Evolutionary conservation across 1,140 invertebrate species (phyloP), one percentile per base, ranked within the genome.

Genomic region (Diachasma alloeum): DNA sequence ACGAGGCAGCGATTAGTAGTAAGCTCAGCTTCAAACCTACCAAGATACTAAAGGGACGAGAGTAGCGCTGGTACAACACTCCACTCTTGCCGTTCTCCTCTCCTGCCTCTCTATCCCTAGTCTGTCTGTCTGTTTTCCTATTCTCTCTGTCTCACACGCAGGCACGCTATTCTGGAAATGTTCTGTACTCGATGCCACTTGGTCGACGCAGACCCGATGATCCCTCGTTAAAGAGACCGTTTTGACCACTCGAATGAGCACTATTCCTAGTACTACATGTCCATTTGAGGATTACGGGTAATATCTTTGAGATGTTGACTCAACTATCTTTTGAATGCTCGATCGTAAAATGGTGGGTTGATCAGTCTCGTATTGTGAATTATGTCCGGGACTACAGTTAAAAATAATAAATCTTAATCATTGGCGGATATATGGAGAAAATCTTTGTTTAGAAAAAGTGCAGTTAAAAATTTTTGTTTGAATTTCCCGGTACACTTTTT

Each of bases 201-300:
- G 31, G 19, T 13, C 31, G 19, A 26, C 22, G 24, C 56, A 63
- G 13, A 22, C 22, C 53, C 53, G 26, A 73, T 73, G 72, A 73
- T 73, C 53, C 24, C 46, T 73, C 53, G 72, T 73, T 73, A 53
- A 73, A 56, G 17, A 63, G 31, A 63, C 19, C 72, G 31, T 73
- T 73, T 73, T 59, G 72, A 53, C 37, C 36, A 73, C 53, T 73
- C 48, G 31, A 73, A 73, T 59, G 72, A 73, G 72, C 53, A 59
- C 24, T 73, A 31, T 26, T n/a, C 3, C 59, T 63, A 15, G 24
- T 63, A 24, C 37, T 56, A 59, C 46, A 63, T 37, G 22, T 11
- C n/a, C 56, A 36, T 42, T 22, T 31, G n/a, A 19, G 19, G 36
- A 59, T 73, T 73, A 73, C 56, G 13, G 17, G n/a, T 63, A 37